A percentile compares a stretch with the other conserved stretches of the same genome.
Evolutionary conservation across 2,797 vertebrate species (phyloP).

Genomic region (Acanthis flammea): DNA sequence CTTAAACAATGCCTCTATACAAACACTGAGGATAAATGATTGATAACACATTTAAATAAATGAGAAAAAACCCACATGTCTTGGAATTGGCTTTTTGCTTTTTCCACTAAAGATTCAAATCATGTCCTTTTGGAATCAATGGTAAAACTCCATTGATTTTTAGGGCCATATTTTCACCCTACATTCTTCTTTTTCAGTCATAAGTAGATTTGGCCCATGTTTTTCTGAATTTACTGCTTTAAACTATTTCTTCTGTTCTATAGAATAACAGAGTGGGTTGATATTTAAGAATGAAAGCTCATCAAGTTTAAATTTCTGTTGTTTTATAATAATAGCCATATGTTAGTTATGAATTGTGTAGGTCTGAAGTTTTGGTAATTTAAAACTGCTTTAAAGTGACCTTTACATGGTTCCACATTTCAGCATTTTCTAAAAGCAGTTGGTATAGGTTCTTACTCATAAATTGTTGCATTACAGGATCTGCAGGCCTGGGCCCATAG

Average conservation of each 20-base stretch:
- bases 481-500: background rate
- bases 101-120: background rate
- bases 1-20: background rate
- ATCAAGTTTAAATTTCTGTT: slow-evolving; percentile 47
- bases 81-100: background rate
- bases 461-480: background rate
- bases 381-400: slow-evolving; percentile 61
- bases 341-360: slow-evolving; percentile 42
- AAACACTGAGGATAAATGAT: background rate
- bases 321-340: slow-evolving; percentile 63
- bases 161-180: background rate
- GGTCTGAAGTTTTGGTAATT: slow-evolving; percentile 57
- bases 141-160: background rate
- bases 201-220: background rate
- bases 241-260: slow-evolving; percentile 8
- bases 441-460: background rate
- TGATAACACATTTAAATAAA: background rate
- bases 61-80: background rate
- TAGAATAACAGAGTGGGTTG: background rate
- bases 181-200: background rate
- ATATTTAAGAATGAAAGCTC: slow-evolving; percentile 44
- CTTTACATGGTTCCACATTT: slow-evolving; percentile 63
- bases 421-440: slow-evolving; percentile 51
- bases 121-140: background rate
- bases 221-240: slow-evolving; percentile 6